Evolutionary conservation across 92 coral and sea anemone genomes (phyloP), one percentile per base, ranked within the genome.

Genomic region (Epizoanthus ramosus): DNA sequence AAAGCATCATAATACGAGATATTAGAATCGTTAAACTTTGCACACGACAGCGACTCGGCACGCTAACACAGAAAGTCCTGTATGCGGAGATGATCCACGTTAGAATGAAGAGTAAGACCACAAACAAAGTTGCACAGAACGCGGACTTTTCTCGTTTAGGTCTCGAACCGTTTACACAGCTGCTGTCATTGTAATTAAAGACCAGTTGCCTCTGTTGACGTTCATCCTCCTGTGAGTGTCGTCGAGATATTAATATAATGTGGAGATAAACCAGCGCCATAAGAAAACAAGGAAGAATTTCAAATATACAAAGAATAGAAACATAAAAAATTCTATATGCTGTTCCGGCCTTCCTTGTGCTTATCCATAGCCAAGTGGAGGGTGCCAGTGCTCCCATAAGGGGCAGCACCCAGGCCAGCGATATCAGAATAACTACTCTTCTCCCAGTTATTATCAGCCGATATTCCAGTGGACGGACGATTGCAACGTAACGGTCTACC

Each of bases 351-450:
- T 24, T 35, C 6, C 69, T 33, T 25, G 16, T 22, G 41, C 69
- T 25, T 33, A 17, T 19, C 69, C 69, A 64, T 64, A 64, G 8
- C 69, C 69, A 64, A 17, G 25, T 22, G 35, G 41, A 25, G 3
- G 69, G 69, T 2, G 39, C 37, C 4, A 64, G 17, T 8, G 41
- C 39, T 0, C 69, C 41, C 6, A 64, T 5, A 64, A 35, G 24
- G 10, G 69, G 69, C 17, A 64, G 41, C 15, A 64, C 39, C 69
- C 69, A 64, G 69, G 69, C 69, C 4, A 64, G 37, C 1, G 69
- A 64, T 64, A 64, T 64, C 69, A 24, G 69, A 64, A 25, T 64
- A 64, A 64, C 39, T 64, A 28, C 69, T 35, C 41, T 64, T 64
- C 69, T 64, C 35, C 69, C 16, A 12, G 69, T 64, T 17, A 64